Evolutionary conservation across 2,113 vertebrate species (phyloP), one percentile per base, ranked within the genome.

Genomic region (Prunella himalayana): DNA sequence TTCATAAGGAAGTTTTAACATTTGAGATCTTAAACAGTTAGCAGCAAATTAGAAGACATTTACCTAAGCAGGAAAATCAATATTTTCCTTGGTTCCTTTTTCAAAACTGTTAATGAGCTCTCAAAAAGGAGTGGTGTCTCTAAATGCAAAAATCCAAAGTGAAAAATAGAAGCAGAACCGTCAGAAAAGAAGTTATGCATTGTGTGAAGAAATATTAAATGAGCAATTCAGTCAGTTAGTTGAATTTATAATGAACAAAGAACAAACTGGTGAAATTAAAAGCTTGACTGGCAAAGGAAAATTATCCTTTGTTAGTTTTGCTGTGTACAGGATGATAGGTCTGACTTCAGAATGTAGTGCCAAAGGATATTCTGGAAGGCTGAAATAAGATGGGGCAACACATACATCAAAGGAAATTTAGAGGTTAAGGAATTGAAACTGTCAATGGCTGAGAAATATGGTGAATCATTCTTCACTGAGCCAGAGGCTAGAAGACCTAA

Each of bases 371-470:
- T 91, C 47, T 78, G 47, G 68, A 79, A 96, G 37, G 39, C 25
- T 69, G 80, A 94, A 94, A 78, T 80, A 94, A 47, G 54, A 82
- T 91, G 84, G 72, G 27, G 21, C 72, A 91, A 95, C 54, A 44
- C 54, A 86, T 92, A 86, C 73, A 92, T 94, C 71, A 81, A 81
- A 41, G 54, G 79, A 96, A 97, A 95, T 93, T 93, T 90, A 96
- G 95, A 91, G 49, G 75, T 87, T 97, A 95, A 97, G 61, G 69
- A 91, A 95, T 93, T 95, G 90, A 88, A 95, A 75, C 54, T 94
- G 89, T 90, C 82, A 94, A 77, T 91, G 83, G 31, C 35, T 64
- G 95, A 95, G 80, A 92, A 95, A 95, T 86, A 92, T 72, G 88
- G 87, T 75, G 95, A 94, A 91, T 95, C 79, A 94, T 92, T 95